These are phyloP conservation scores for Channa maculata DNA, from an alignment of 2,113 vertebrate genomes.

Conservation along the genomic window DNA sequence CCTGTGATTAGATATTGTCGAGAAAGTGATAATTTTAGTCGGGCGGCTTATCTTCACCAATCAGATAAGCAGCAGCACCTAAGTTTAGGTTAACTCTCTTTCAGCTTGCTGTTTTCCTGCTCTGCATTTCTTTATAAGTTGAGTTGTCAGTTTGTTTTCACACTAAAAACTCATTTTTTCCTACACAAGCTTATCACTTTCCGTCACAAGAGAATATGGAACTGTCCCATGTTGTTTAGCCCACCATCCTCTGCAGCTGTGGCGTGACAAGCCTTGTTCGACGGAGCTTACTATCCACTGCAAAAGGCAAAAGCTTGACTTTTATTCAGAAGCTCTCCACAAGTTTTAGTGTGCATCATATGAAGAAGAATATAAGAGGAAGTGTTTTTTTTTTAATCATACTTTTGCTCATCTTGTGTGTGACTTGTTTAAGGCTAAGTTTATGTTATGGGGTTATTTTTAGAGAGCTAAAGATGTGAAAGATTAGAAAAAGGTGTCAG, in stretches of 20 bases:
- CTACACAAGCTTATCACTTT: too few relatives aligned
- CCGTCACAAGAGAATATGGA: too few relatives aligned
- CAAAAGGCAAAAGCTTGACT: neutral
- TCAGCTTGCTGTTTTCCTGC: neutral
- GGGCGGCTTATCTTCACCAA: neutral
- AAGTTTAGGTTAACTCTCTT: neutral
- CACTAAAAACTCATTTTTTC: too few relatives aligned
- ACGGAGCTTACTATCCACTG: too few relatives aligned
- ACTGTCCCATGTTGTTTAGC: too few relatives aligned
- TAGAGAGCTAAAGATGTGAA: neutral
- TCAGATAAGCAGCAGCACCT: neutral
- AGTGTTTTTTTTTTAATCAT: conserved; percentile 46
- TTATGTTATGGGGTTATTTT: neutral
- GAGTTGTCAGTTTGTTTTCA: too few relatives aligned
- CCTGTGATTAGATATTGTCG: neutral
- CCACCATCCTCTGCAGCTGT: too few relatives aligned
- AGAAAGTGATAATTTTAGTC: neutral
- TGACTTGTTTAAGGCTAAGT: neutral
- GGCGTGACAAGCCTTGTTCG: too few relatives aligned
- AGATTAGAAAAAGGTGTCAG: neutral
- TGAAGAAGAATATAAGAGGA: conserved; percentile 56
- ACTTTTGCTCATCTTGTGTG: conserved; percentile 26
- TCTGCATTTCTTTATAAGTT: too few relatives aligned
- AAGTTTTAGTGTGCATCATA: conserved; percentile 22
- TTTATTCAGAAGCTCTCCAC: neutral